Percentiles rank a stretch among this genome's conserved stretches.
Conservation (phyloP, 2,888 invertebrate genomes). For the Zele albiditarsus region DNA sequence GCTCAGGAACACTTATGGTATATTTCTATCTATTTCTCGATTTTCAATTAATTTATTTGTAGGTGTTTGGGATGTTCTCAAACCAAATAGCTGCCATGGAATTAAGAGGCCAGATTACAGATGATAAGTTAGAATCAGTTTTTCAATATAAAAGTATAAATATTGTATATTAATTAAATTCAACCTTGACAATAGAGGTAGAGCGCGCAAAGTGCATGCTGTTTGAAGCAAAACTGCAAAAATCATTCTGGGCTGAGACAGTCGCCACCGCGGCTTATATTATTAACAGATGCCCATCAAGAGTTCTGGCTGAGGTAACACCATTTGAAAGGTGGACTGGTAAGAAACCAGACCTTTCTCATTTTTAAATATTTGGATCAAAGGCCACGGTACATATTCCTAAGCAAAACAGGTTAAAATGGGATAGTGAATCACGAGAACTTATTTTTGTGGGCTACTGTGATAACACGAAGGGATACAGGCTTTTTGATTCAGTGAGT, state of each 20-base stretch:
- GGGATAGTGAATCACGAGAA: slow-evolving; percentile 35
- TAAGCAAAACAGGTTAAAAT: slow-evolving; percentile 53
- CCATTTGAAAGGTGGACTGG: slow-evolving; percentile 66
- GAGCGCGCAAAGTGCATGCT: slow-evolving; percentile 16
- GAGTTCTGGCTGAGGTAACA: slow-evolving; percentile 50
- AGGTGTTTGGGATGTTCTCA: no score
- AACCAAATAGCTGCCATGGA: no score
- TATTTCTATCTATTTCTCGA: no score
- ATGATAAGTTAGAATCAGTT: no score
- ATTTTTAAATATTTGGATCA: slow-evolving; percentile 66
- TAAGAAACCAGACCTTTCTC: slow-evolving; percentile 59
- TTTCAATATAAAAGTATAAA: no score
- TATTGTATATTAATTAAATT: no score
- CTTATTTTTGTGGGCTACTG: slow-evolving; percentile 48
- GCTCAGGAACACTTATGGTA: no score
- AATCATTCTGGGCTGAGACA: slow-evolving; percentile 26
- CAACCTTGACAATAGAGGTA: no score
- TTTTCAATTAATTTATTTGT: no score
- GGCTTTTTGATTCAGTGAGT: no score
- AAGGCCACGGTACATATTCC: slow-evolving; percentile 63
- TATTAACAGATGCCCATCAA: slow-evolving; percentile 49
- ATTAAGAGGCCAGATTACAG: no score
- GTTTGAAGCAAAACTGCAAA: slow-evolving; percentile 8
- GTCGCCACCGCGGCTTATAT: slow-evolving; percentile 17
- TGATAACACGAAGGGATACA: not conserved